Conservation (phyloP, 2,113 vertebrate species). For the Onychostruthus taczanowskii region DNA sequence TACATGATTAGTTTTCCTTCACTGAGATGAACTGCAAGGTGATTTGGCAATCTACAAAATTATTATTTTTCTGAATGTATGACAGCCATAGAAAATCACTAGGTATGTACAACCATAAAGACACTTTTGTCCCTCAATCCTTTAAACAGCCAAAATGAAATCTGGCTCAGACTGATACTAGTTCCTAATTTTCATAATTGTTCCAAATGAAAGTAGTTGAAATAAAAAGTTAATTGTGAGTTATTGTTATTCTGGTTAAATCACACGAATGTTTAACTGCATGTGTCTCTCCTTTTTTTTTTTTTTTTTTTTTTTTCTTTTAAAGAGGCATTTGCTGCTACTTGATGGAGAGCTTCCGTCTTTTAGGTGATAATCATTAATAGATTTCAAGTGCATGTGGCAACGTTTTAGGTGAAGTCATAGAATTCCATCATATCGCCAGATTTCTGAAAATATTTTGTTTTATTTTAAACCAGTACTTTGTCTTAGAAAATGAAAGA, state of each 20-base stretch:
- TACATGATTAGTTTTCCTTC: not conserved
- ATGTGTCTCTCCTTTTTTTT: no score
- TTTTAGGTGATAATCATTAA: not conserved
- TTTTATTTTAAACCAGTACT: not conserved
- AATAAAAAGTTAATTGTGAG: not conserved
- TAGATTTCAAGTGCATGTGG: not conserved
- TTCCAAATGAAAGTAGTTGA: not conserved
- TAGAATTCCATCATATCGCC: not conserved
- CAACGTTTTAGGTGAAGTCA: not conserved
- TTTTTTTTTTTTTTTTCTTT: not conserved
- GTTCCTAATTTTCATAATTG: not conserved
- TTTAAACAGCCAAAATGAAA: not conserved
- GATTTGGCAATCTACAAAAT: not conserved
- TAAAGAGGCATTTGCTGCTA: not conserved
- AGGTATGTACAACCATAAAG: not conserved
- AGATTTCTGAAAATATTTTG: not conserved
- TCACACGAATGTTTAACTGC: rapidly evolving
- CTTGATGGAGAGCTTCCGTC: not conserved
- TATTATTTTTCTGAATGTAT: not conserved
- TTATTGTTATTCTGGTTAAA: not conserved
- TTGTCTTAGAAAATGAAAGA: not conserved
- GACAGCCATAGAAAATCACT: not conserved
- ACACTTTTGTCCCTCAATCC: not conserved
- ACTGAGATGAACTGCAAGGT: not conserved
- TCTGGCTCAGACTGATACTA: not conserved